phyloP scores from a whole-genome alignment of 2,797 vertebrate genomes.

The Mastacembelus armatus region DNA sequence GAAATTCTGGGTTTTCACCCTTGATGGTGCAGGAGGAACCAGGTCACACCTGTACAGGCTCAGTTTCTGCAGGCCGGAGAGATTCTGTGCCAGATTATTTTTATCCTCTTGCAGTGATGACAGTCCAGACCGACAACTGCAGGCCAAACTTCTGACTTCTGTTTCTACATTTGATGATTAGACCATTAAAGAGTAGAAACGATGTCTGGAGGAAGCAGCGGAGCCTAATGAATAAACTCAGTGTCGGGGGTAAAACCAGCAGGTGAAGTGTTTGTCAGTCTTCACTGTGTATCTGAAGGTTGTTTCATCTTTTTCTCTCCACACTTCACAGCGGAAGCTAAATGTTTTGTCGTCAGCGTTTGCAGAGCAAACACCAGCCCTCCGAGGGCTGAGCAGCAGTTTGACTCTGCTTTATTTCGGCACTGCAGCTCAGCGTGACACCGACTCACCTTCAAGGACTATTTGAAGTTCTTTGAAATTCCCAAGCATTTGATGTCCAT shows the following conservation, averaged over 20 bases:
- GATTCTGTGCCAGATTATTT: constrained; percentile 32
- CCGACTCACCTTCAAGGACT: constrained; percentile 42
- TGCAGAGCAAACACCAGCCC: constrained; percentile 15
- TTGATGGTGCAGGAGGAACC: not conserved
- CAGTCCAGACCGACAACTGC: not conserved
- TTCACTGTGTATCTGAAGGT: not conserved
- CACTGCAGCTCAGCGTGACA: constrained; percentile 43
- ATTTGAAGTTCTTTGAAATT: constrained; percentile 67
- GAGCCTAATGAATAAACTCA: too few relatives aligned
- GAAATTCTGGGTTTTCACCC: too few relatives aligned
- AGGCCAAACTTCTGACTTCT: not conserved
- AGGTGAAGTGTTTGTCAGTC: too few relatives aligned
- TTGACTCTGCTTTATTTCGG: constrained; percentile 55
- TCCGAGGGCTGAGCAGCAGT: constrained; percentile 23
- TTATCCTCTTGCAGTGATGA: not conserved
- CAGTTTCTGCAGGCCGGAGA: constrained; percentile 24
- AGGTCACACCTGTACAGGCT: not conserved
- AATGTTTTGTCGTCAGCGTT: constrained; percentile 46
- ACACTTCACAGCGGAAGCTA: constrained; percentile 15
- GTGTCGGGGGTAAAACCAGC: too few relatives aligned
- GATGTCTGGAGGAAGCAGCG: too few relatives aligned
- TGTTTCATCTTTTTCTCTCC: too few relatives aligned
- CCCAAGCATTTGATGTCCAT: constrained; percentile 57
- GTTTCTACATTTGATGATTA: not conserved
- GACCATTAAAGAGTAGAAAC: too few relatives aligned